phyloP scores from a whole-genome alignment of 2,888 invertebrate genomes.

The Eupithecia inturbata region DNA sequence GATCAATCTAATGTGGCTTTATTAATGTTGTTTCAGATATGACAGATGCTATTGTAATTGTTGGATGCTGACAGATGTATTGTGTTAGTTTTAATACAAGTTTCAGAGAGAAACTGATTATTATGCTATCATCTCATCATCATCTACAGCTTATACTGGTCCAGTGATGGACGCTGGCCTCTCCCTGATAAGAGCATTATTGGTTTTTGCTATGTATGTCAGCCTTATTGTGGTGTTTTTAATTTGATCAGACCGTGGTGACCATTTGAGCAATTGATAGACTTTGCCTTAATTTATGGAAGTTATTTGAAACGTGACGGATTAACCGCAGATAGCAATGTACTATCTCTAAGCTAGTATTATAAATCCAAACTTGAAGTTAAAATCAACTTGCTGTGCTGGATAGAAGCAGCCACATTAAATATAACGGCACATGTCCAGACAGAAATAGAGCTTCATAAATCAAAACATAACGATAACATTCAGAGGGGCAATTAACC shows the following conservation, averaged over 20 bases:
- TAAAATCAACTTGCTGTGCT: conserved; percentile 8
- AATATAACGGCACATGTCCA: conserved; percentile 37
- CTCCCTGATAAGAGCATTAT: neutral
- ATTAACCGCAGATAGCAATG: neutral
- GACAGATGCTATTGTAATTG: conserved; percentile 19
- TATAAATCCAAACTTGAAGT: neutral
- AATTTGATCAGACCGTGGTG: neutral
- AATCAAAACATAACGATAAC: conserved; percentile 45
- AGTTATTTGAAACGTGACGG: neutral
- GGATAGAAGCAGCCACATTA: conserved; percentile 11
- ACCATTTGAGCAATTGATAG: neutral
- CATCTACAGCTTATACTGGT: neutral
- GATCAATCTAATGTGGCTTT: conserved; percentile 31
- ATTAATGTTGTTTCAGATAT: conserved; percentile 27
- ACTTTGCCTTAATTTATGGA: neutral
- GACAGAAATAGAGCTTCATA: conserved; percentile 33
- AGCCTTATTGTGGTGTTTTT: neutral
- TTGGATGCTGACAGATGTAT: neutral
- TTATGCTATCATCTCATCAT: neutral
- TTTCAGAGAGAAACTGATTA: neutral
- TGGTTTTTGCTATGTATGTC: neutral
- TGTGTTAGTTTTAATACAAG: neutral
- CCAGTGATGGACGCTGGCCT: neutral
- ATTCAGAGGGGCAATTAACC: conserved; percentile 52
- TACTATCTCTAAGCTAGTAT: neutral